Evolutionary conservation across 2,888 invertebrate genomes (phyloP).

Genomic region (Papilio demoleus): DNA sequence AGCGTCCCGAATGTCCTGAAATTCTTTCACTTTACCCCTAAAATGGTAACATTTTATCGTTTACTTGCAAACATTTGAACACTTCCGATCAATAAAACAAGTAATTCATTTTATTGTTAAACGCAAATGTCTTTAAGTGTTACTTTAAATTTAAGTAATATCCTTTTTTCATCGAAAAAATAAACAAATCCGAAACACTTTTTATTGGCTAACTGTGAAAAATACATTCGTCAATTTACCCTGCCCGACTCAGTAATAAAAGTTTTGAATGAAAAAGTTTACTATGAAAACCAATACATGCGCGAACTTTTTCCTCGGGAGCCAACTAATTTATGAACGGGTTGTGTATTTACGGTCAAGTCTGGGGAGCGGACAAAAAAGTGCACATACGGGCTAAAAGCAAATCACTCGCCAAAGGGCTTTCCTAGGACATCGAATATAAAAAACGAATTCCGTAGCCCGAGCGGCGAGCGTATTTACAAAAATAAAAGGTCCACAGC

Average conservation of each 20-base stretch:
- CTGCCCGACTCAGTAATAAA: slow-evolving; percentile 19
- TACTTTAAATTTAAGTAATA: not conserved
- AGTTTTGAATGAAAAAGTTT: slow-evolving; percentile 22
- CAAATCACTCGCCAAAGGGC: slow-evolving; percentile 33
- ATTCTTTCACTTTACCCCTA: slow-evolving; percentile 23
- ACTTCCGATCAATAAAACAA: slow-evolving; percentile 18
- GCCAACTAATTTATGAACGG: slow-evolving; percentile 30
- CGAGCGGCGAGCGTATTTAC: slow-evolving; percentile 37
- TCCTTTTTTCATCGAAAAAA: not conserved
- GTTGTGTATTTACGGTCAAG: slow-evolving; percentile 30
- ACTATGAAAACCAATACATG: slow-evolving; percentile 13
- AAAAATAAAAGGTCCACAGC: slow-evolving; percentile 39
- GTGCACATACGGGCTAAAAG: slow-evolving; percentile 36
- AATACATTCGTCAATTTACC: slow-evolving; percentile 9
- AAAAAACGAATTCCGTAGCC: slow-evolving; percentile 28
- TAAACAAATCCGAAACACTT: not conserved
- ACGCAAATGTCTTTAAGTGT: not conserved
- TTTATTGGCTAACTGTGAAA: not conserved
- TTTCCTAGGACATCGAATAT: slow-evolving; percentile 15
- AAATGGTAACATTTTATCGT: slow-evolving; percentile 32
- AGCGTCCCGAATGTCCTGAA: slow-evolving; percentile 26
- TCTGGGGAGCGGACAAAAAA: slow-evolving; percentile 23
- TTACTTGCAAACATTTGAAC: slow-evolving; percentile 10
- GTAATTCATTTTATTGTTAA: slow-evolving; percentile 6
- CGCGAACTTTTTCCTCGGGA: slow-evolving; percentile 17